These are phyloP conservation scores for Leptinotarsa juncta DNA, from an alignment of 2,888 invertebrate genomes.

Conservation along the genomic window DNA sequence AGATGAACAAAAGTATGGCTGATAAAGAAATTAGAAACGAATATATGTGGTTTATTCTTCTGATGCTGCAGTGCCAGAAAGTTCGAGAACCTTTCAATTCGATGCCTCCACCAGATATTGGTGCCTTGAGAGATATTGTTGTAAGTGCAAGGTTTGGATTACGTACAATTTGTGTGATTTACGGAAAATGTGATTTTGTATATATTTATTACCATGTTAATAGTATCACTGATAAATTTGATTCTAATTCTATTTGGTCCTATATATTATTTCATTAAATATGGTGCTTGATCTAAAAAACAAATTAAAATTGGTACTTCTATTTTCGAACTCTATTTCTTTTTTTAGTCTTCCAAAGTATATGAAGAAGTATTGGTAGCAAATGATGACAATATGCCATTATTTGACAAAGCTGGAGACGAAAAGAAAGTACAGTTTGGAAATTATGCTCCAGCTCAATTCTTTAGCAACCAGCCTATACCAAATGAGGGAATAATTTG, in stretches of 20 bases:
- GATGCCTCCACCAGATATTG: slow-evolving; percentile 58
- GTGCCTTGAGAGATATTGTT: slow-evolving; percentile 58
- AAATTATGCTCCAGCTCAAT: slow-evolving; percentile 47
- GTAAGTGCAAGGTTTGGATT: slow-evolving; percentile 33
- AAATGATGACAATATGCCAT: slow-evolving; percentile 51
- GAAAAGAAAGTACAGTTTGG: slow-evolving; percentile 39
- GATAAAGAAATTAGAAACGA: slow-evolving; percentile 61
- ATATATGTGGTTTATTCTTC: slow-evolving; percentile 66
- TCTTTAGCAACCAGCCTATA: slow-evolving; percentile 48
- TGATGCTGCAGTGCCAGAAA: slow-evolving; percentile 64
- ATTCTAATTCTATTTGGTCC: no score
- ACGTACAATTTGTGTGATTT: no score
- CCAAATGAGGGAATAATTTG: slow-evolving; percentile 52
- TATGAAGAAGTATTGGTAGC: slow-evolving; percentile 52
- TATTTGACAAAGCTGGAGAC: slow-evolving; percentile 38
- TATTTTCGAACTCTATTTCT: slow-evolving; percentile 4
- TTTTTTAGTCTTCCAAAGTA: slow-evolving; percentile 45
- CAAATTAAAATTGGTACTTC: neutral
- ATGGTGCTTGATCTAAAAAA: no score
- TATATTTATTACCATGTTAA: no score
- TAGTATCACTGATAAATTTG: no score
- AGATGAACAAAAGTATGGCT: slow-evolving; percentile 56
- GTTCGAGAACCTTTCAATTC: slow-evolving; percentile 63
- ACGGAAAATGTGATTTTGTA: no score
- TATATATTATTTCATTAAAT: no score